These are phyloP conservation scores for Peucedramus taeniatus DNA, from an alignment of 2,113 vertebrate genomes.

Conservation along the genomic window DNA sequence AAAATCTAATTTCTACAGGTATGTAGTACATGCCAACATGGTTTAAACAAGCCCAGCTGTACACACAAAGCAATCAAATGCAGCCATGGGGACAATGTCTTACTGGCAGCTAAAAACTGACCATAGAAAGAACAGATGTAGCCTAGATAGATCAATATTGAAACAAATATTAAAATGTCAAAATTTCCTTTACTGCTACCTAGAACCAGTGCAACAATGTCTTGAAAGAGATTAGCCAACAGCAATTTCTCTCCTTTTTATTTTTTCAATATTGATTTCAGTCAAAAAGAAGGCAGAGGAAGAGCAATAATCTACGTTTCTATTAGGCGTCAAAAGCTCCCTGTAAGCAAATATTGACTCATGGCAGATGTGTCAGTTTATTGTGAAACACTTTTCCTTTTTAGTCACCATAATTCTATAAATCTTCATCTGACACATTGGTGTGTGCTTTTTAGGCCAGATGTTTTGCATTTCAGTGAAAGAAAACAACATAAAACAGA, in stretches of 20 bases:
- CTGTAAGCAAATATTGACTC: constrained; percentile 35
- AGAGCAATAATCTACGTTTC: not conserved
- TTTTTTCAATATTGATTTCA: constrained; percentile 27
- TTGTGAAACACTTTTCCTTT: constrained; percentile 19
- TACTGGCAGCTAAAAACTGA: constrained; percentile 1
- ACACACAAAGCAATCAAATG: constrained; percentile 8
- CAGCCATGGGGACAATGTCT: not conserved
- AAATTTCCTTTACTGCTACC: not conserved
- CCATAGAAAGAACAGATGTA: not conserved
- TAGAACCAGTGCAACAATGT: not conserved
- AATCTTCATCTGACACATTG: not conserved
- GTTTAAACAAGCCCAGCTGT: constrained; percentile 41
- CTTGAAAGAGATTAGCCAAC: not conserved
- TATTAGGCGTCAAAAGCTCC: not conserved
- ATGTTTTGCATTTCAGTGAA: not conserved
- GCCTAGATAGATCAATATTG: not conserved
- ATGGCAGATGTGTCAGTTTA: constrained; percentile 1
- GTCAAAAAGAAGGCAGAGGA: not conserved
- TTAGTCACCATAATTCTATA: not conserved
- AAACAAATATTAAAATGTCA: not conserved
- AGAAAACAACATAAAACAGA: not conserved
- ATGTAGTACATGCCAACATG: not conserved
- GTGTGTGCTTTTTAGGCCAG: not conserved
- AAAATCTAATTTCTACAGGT: constrained; percentile 14
- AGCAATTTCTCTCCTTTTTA: not conserved